Evolutionary conservation across 2,888 invertebrate genomes (phyloP).

Genomic region (Allacma fusca): DNA sequence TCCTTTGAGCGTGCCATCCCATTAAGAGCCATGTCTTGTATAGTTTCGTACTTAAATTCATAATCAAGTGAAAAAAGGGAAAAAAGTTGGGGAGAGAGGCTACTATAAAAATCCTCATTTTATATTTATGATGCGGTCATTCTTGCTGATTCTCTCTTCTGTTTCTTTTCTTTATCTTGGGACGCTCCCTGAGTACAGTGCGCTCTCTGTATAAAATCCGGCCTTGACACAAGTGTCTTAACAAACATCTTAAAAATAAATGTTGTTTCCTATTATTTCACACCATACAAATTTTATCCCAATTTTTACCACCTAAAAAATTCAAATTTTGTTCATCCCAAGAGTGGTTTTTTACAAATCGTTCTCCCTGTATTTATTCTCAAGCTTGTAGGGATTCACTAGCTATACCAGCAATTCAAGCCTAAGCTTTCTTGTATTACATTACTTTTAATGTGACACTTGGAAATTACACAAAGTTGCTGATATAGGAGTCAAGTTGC

Average conservation of each 20-base stretch:
- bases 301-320: too few relatives aligned
- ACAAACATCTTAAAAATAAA: not conserved
- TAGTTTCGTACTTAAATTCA: not conserved
- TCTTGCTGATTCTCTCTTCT: not conserved
- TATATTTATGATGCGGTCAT: slow-evolving; percentile 29
- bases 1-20: too few relatives aligned
- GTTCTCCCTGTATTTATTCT: too few relatives aligned
- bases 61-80: not conserved
- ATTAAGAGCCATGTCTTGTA: too few relatives aligned
- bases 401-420: not conserved
- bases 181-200: not conserved
- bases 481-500: not conserved
- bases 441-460: slow-evolving; percentile 30
- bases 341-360: too few relatives aligned
- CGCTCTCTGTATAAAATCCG: not conserved
- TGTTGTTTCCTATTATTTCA: too few relatives aligned
- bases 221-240: too few relatives aligned
- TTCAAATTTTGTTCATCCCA: too few relatives aligned
- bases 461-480: not conserved
- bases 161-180: not conserved
- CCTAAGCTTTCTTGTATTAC: slow-evolving; percentile 27
- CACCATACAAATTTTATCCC: too few relatives aligned
- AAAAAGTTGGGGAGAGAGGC: not conserved
- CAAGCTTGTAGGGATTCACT: too few relatives aligned
- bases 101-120: slow-evolving; percentile 29